phyloP scores from a whole-genome alignment of 2,113 vertebrate species.

The Gracilinanus agilis region DNA sequence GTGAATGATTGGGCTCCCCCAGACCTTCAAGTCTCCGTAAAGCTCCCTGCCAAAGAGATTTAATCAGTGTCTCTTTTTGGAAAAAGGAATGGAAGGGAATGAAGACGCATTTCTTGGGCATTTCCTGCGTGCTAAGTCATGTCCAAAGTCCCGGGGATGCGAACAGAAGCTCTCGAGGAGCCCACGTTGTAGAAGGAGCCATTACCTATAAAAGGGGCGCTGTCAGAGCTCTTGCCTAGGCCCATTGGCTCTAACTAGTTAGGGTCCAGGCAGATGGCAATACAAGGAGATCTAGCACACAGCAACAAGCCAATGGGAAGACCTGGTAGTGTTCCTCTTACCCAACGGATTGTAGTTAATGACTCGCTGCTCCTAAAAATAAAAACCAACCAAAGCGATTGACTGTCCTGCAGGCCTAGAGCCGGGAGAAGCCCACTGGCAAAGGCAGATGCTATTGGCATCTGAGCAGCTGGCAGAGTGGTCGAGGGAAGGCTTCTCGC shows the following conservation, averaged over 20 bases:
- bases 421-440: neutral
- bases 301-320: neutral
- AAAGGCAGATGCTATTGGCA: neutral
- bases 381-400: neutral
- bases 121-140: neutral
- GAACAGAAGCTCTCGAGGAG: neutral
- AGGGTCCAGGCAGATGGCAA: neutral
- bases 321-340: neutral
- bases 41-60: neutral
- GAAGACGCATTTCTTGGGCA: neutral
- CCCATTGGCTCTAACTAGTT: neutral
- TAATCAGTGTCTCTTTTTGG: neutral
- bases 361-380: neutral
- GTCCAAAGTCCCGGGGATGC: neutral
- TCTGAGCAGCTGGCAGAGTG: neutral
- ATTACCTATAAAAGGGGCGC: fast-evolving
- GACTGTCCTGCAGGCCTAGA: neutral
- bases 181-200: neutral
- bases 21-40: neutral
- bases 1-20: neutral
- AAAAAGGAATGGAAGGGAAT: neutral
- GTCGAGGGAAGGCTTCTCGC: neutral
- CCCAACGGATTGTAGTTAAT: neutral
- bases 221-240: neutral
- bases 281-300: neutral